Evolutionary conservation across 2,888 invertebrate species (phyloP), one percentile per base, ranked within the genome.

Genomic region (Hemaris fuciformis): DNA sequence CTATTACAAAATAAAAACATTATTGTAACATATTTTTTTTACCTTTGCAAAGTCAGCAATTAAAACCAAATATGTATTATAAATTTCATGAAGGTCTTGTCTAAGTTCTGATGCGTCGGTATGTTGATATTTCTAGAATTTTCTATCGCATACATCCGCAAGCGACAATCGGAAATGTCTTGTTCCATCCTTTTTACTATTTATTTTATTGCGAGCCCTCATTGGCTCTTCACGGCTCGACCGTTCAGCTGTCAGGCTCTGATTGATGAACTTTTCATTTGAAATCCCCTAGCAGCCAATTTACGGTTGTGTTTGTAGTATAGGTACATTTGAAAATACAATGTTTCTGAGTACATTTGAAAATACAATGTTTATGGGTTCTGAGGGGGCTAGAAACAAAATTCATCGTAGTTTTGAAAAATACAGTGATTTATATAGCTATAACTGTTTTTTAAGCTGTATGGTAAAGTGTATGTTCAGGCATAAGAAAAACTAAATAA

Each of bases 201-300:
- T 69, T 79, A 76, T 77, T 79, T 81, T 76, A 73, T 75, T 76
- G 73, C 68, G 74, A 77, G 73, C 72, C 77, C 68, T 70, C 76
- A 76, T 79, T 81, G 72, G 72, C 73, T n/a, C n/a, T n/a, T n/a
- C 75, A 38, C 76, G 77, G 73, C 72, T 71, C 65, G 69, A 62
- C 75, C 72, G 75, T 73, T 76, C 76, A 71, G 72, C 66, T 77
- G 84, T 80, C 84, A 69, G 65, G 62, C 27, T n/a, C 72, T 84
- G 87, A 87, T 86, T 80, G 84, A 86, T 87, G 82, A 75, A 70
- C 64, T 68, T 53, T 53, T 70, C 66, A 75, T 75, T 75, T 61
- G 53, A 64, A 75, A 75, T 73, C 76, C 76, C 76, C 80, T 69
- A 62, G 65, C 69, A 75, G 66, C 68, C 71, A 75, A 68, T 73